Evolutionary conservation across 2,888 invertebrate genomes (phyloP), one percentile per base, ranked within the genome.

Genomic region (Ennomos fuscantarius): DNA sequence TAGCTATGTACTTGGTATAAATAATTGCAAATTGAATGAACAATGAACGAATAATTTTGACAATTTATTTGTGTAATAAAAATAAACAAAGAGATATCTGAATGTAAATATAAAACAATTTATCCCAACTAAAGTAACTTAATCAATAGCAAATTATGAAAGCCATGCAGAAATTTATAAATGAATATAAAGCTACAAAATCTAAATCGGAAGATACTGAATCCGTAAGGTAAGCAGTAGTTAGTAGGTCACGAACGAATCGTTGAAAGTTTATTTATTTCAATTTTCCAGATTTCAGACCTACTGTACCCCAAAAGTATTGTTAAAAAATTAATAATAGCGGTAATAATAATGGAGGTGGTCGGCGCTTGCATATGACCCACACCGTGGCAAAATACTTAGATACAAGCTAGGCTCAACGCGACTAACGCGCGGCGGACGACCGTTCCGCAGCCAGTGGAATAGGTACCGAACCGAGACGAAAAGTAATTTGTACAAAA

Each of bases 401-500:
- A 72, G 74, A 74, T 70, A 67, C 69, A 70, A 76, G 71, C 78
- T 81, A 78, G 78, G 78, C 76, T 78, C 82, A 5, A 24, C 24
- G n/a, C 6, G 5, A 24, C 15, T 1, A 78, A 73, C 79, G 76
- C 77, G 66, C 68, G 58, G 66, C 74, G 67, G 58, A 66, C 74
- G 67, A 73, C 69, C 65, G 73, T 60, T 55, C 70, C 78, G 79
- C 81, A 82, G 82, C 81, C 84, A 87, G 89, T 88, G 81, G 86
- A 81, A 84, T 24, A 24, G 24, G 24, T 88, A 89, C 76, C 89
- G 87, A 84, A 91, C 87, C 91, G 91, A 84, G 83, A 91, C 92
- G 87, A 89, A 89, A 90, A 88, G 87, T 89, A 90, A 92, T 90
- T 90, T 91, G 87, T 84, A 88, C 84, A 90, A 91, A 91, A 91